A percentile compares a stretch with the other conserved stretches of the same genome.
Evolutionary conservation across 2,888 invertebrate species (phyloP).

Genomic region (Strigamia crassipes): DNA sequence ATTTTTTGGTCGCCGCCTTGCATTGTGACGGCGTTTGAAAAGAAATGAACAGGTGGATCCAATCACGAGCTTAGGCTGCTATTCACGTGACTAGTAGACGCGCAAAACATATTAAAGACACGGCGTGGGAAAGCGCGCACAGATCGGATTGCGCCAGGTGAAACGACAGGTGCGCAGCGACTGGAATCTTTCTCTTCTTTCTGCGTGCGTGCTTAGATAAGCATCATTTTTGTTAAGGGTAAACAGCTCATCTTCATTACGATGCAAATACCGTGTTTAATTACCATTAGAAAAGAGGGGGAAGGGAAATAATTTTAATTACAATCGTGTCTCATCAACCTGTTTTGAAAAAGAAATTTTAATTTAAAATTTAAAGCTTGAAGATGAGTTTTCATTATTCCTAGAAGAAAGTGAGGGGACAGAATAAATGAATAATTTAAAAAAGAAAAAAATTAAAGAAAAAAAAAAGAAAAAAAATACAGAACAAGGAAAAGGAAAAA

Average conservation of each 20-base stretch:
- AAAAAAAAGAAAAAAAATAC: no score
- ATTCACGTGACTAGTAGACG: not conserved
- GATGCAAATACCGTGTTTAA: slow-evolving; percentile 6
- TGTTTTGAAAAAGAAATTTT: not conserved
- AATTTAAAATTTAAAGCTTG: not conserved
- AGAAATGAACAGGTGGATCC: not conserved
- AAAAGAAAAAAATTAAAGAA: no score
- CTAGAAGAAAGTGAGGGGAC: not conserved
- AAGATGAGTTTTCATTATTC: not conserved
- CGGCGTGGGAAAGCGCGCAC: slow-evolving; percentile 12
- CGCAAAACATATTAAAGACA: slow-evolving; percentile 1
- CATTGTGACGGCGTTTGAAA: not conserved
- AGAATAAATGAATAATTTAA: not conserved
- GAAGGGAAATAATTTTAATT: not conserved
- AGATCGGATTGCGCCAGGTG: slow-evolving; percentile 21
- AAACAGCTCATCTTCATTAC: slow-evolving; percentile 21
- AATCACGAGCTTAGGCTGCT: not conserved
- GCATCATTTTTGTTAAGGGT: slow-evolving; percentile 7
- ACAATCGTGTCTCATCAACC: not conserved
- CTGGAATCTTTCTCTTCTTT: slow-evolving; percentile 15
- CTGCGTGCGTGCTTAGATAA: slow-evolving; percentile 1
- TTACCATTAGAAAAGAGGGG: not conserved
- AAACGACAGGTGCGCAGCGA: slow-evolving; percentile 21
- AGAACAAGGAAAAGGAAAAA: not conserved
- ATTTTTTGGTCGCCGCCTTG: not conserved